Evolutionary conservation across 2,888 invertebrate genomes (phyloP).

Genomic region (Trilocha varians): DNA sequence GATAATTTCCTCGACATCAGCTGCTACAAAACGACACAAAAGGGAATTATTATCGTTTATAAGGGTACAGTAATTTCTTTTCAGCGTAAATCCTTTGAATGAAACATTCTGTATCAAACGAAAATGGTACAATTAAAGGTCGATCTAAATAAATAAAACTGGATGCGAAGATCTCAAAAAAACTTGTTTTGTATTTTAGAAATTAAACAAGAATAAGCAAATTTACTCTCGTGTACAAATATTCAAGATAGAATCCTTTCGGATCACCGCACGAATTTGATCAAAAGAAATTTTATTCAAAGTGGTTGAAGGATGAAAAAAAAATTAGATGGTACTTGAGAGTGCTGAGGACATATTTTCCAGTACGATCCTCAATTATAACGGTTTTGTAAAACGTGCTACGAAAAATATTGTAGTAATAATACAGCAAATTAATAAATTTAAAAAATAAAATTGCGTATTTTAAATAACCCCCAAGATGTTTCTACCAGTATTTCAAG

Average conservation of each 20-base stretch:
- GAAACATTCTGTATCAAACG: no score
- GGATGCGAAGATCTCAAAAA: no score
- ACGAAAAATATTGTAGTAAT: background rate
- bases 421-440: background rate
- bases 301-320: constrained; percentile 6
- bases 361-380: constrained; percentile 22
- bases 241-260: constrained; percentile 8
- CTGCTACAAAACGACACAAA: constrained; percentile 4
- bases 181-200: no score
- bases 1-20: background rate
- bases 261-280: constrained; percentile 19
- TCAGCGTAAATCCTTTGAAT: background rate
- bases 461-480: constrained; percentile 7
- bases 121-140: no score
- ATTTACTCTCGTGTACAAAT: background rate
- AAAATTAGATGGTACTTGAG: constrained; percentile 19
- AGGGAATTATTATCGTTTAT: background rate
- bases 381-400: constrained; percentile 15
- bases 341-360: constrained; percentile 20
- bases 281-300: constrained; percentile 15
- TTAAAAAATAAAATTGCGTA: background rate
- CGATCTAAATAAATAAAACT: background rate
- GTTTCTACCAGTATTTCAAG: constrained; percentile 36
- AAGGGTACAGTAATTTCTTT: background rate
- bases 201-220: background rate